These are phyloP conservation scores for Gymnocypris eckloni DNA, from an alignment of 2,797 vertebrate genomes.

Conservation along the genomic window DNA sequence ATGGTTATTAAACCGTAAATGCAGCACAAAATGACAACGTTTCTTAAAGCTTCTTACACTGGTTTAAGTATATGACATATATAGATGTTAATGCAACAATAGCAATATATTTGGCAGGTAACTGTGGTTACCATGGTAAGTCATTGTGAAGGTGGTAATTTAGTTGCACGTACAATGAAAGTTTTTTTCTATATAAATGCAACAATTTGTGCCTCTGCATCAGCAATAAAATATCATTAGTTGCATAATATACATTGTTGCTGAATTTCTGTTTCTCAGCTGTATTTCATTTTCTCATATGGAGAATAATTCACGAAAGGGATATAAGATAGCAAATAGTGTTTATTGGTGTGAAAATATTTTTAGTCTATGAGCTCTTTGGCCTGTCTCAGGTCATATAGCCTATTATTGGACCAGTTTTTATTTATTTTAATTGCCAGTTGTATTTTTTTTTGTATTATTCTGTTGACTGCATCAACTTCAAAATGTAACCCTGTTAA, in stretches of 20 bases:
- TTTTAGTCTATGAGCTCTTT: not conserved
- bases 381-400: not conserved
- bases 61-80: not conserved
- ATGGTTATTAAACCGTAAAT: not conserved
- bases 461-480: not conserved
- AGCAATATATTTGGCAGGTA: not conserved
- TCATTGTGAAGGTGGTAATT: not conserved
- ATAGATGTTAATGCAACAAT: not conserved
- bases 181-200: not conserved
- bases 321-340: not conserved
- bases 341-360: not conserved
- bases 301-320: not conserved
- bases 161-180: not conserved
- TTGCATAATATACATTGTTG: not conserved
- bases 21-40: not conserved
- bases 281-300: not conserved
- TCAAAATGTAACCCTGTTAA: not conserved
- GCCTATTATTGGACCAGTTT: not conserved
- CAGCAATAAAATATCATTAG: not conserved
- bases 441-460: not conserved
- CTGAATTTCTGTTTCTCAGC: not conserved
- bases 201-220: conserved; percentile 1
- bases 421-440: not conserved
- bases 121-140: not conserved
- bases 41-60: not conserved